Evolutionary conservation across 1,140 invertebrate genomes (phyloP).

Genomic region (Atta texana): DNA sequence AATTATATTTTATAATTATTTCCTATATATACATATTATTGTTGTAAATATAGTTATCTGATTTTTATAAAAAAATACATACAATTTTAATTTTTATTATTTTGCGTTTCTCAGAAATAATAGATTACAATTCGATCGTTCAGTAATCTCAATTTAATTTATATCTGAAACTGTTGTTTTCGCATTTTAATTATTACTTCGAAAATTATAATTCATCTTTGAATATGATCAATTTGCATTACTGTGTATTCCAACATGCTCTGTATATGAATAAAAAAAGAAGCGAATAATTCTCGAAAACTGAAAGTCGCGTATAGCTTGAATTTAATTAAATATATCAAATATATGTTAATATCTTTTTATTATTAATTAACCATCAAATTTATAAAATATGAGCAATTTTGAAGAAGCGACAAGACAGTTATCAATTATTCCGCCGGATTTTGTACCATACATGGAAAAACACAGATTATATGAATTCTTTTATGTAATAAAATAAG

Average conservation of each 20-base stretch:
- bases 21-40: background rate
- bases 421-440: conserved; percentile 79
- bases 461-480: conserved; percentile 87
- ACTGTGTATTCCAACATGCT: background rate
- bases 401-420: conserved; percentile 77
- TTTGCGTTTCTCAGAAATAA: background rate
- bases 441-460: conserved; percentile 86
- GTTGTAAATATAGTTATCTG: background rate
- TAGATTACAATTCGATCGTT: background rate
- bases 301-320: conserved; percentile 24
- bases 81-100: background rate
- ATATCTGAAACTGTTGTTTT: background rate
- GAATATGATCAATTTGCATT: background rate
- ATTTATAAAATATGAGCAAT: conserved; percentile 56
- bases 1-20: no score
- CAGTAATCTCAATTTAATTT: background rate
- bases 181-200: background rate
- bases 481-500: conserved; percentile 82
- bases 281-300: background rate
- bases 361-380: background rate
- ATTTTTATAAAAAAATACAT: background rate
- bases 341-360: background rate
- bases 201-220: background rate
- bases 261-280: conserved; percentile 15
- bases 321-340: conserved; percentile 4